Percentiles rank a stretch among this genome's conserved stretches.
These are phyloP conservation scores for Ameiurus melas DNA, from an alignment of 2,113 vertebrate species.

Conservation along the genomic window DNA sequence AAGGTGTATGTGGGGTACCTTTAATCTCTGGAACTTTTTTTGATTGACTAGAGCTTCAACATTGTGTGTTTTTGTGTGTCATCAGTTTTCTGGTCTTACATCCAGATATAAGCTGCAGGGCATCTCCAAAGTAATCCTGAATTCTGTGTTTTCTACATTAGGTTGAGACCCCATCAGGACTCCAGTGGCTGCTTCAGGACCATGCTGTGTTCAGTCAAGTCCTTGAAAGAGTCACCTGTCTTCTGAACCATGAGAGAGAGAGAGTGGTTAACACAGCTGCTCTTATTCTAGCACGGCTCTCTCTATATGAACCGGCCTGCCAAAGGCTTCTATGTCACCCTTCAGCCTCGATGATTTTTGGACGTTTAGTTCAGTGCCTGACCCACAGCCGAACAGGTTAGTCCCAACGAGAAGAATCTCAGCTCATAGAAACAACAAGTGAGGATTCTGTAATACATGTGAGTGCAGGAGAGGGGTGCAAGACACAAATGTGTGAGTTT, in stretches of 20 bases:
- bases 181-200: constrained; percentile 54
- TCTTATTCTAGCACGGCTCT: constrained; percentile 58
- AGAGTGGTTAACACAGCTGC: constrained; percentile 57
- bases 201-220: constrained; percentile 35
- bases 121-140: not conserved
- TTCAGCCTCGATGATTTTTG: constrained; percentile 35
- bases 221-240: constrained; percentile 49
- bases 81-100: not conserved
- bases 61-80: not conserved
- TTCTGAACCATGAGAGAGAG: constrained; percentile 50
- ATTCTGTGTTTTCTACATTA: constrained; percentile 31
- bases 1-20: not conserved
- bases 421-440: not conserved
- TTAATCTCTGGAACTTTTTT: not conserved
- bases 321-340: constrained; percentile 50
- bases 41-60: not conserved
- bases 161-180: constrained; percentile 57
- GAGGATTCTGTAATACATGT: not conserved
- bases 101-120: not conserved
- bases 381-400: constrained; percentile 57
- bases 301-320: constrained; percentile 55
- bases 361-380: constrained; percentile 52
- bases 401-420: not conserved
- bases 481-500: not conserved
- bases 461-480: not conserved